A percentile compares a stretch with the other conserved stretches of the same genome.
Evolutionary conservation across 2,113 vertebrate genomes (phyloP).

Genomic region (Sebastes schlegelii): DNA sequence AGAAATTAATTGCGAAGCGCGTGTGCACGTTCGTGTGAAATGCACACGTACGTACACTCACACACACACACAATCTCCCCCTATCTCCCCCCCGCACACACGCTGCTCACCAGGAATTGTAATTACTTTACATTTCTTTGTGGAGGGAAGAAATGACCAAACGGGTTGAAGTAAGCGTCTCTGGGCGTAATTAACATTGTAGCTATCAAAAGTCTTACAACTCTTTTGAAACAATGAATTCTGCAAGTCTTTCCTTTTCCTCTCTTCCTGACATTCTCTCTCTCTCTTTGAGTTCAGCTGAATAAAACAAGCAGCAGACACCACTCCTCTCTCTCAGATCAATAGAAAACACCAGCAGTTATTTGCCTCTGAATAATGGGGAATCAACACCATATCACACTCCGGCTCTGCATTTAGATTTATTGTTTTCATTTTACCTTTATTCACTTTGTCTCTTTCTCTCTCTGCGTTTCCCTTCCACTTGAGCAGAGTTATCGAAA

Average conservation of each 20-base stretch:
- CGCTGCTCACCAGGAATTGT: conserved; percentile 62
- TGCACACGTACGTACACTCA: conserved; percentile 7
- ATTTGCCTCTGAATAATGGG: conserved; percentile 18
- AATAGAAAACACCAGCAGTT: conserved; percentile 40
- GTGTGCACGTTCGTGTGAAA: conserved; percentile 33
- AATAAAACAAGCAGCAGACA: conserved; percentile 25
- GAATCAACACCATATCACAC: conserved; percentile 18
- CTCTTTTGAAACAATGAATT: conserved; percentile 65
- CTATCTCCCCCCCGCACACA: conserved; percentile 32
- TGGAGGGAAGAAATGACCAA: conserved; percentile 40
- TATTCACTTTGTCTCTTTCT: conserved; percentile 10
- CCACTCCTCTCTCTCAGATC: conserved; percentile 34
- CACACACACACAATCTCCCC: conserved; percentile 31
- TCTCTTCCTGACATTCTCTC: conserved; percentile 9
- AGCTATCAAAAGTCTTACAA: conserved; percentile 55
- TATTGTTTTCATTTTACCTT: conserved; percentile 44
- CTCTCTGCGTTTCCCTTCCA: background rate
- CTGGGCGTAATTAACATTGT: conserved; percentile 61
- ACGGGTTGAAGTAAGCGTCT: conserved; percentile 66
- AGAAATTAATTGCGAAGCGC: conserved; percentile 77
- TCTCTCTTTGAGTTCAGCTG: conserved; percentile 6
- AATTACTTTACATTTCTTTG: conserved; percentile 72
- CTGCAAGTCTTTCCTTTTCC: background rate
- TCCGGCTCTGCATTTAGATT: conserved; percentile 34
- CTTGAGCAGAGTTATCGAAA: conserved; percentile 8